Evolutionary conservation across 2,797 vertebrate species (phyloP), one percentile per base, ranked within the genome.

Genomic region (Zalophus californianus): DNA sequence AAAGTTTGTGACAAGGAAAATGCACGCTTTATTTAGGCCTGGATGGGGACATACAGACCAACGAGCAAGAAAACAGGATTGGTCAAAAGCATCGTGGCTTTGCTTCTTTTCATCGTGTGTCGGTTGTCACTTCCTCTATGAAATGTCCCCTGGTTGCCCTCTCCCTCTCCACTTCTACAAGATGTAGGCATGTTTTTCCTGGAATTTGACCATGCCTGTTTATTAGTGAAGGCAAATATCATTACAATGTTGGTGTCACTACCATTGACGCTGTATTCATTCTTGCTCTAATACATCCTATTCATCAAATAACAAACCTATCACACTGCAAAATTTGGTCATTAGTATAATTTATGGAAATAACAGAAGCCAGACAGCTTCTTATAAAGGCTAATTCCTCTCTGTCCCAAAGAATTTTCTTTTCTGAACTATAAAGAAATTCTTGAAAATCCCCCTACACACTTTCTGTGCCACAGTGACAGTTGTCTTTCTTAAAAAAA

Each of bases 311-410:
- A 70, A 0, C 0, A 86, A 91, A 5, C 3, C 64, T 86, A 14
- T 16, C 52, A 38, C 41, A 0, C 48, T 72, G 52, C 70, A 90
- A 96, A 90, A 58, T 94, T 52, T 58, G 54, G 48, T 29, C 70
- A 0, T 64, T 91, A 84, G 44, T 94, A 27, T 52, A 91, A 82
- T 68, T 95, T 88, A 78, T 66, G 48, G 27, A 95, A 75, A 96
- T 73, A 90, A 90, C 16, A 90, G 95, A 96, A 93, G 41, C 38
- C 68, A 75, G 0, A 1, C 13, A 54, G 23, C 7, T 94, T 72
- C 48, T 97, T 95, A 52, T 10, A 93, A 27, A 44, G 72, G 3
- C 41, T 60, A 83, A 58, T 79, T 48, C 23, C 35, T 77, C 35
- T 27, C 2, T 1, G 20, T 68, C 25, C 52, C 44, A 77, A 93